Evolutionary conservation across 2,797 vertebrate species (phyloP).

Genomic region (Spinus pinus): DNA sequence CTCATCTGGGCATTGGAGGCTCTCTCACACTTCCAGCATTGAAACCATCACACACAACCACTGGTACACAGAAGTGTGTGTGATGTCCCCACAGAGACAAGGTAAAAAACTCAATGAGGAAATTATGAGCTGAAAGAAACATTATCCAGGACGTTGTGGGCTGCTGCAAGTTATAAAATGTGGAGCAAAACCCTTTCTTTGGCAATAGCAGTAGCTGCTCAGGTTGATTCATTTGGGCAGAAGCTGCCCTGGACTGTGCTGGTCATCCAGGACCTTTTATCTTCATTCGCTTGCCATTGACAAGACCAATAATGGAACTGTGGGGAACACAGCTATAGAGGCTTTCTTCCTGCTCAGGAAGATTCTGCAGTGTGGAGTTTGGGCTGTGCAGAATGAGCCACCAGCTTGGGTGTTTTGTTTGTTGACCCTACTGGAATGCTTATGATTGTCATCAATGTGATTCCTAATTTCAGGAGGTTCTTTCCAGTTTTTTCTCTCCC

Average conservation of each 20-base stretch:
- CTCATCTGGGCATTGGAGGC: background rate
- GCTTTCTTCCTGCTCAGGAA: background rate
- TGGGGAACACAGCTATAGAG: background rate
- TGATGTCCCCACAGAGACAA: background rate
- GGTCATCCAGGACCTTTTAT: background rate
- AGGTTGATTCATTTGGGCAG: background rate
- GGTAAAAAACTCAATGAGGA: background rate
- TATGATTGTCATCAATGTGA: background rate
- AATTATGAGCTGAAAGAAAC: background rate
- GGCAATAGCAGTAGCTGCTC: background rate
- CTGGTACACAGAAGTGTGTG: background rate
- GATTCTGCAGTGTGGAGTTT: background rate
- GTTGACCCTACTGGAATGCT: background rate
- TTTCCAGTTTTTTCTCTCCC: slow-evolving; percentile 9
- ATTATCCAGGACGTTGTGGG: background rate
- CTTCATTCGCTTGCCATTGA: background rate
- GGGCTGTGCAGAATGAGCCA: background rate
- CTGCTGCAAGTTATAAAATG: background rate
- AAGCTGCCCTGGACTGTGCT: background rate
- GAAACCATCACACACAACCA: rapidly evolving
- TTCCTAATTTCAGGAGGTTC: slow-evolving; percentile 13
- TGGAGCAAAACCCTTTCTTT: background rate
- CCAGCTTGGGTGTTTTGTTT: background rate
- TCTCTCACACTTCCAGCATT: background rate
- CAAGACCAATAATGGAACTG: background rate